Evolutionary conservation across 2,797 vertebrate species (phyloP), one percentile per base, ranked within the genome.

Genomic region (Aulostomus chinensis): DNA sequence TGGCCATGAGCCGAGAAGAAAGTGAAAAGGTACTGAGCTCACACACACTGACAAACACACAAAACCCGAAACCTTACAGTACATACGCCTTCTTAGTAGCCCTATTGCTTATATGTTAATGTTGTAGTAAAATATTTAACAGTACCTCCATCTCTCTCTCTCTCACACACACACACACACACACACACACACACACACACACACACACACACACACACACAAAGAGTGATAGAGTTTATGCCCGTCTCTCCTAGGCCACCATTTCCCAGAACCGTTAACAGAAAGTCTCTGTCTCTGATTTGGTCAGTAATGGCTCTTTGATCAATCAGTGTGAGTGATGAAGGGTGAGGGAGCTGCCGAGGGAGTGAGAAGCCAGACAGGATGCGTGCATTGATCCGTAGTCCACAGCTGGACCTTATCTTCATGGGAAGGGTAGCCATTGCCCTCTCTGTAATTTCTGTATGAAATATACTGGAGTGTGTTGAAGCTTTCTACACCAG

Each of bases 1-100:
- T 99, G 86, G 96, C 96, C 55, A 97, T 98, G 95, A 98, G 96
- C 86, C 93, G 94, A 5, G 96, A 98, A 77, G 96, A 97, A 75
- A 95, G 90, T 1, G 95, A 97, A 85, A 98, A 98, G 96, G 95
- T 98, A 91, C 34, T 33, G 14, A 46, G 34, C 58, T 20, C 31
- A 41, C 14, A 34, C 36, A 29, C 37, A 47, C 39, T 37, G 33
- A 43, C 40, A 52, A 18, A 33, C 38, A 40, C 45, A 48, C 41
- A 62, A 41, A 47, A 13, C 49, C 40, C 25, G 32, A 13, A 26
- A 55, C 18, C 49, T 15, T 49, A 36, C 6, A 54, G 42, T 58
- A 66, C 59, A 69, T 60, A 68, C 57, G 68, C 43, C 32, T 0
- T 4, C 46, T 58, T 34, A 58, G 28, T 32, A 3, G 15, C 39